Conservation (phyloP, 2,888 invertebrate genomes). For the Polia nebulosa region DNA sequence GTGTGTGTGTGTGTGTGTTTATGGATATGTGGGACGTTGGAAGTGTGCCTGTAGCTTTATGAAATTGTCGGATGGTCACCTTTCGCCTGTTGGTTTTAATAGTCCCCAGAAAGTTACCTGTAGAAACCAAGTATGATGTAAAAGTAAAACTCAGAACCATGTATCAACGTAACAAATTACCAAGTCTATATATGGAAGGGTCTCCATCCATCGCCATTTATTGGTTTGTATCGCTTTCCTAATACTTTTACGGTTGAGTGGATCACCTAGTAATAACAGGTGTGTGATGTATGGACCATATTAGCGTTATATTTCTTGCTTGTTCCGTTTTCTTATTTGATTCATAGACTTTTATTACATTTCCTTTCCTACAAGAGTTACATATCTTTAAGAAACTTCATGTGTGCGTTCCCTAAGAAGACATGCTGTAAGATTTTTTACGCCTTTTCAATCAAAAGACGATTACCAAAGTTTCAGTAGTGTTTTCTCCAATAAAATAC, state of each 20-base stretch:
- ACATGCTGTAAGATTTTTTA: too few relatives aligned
- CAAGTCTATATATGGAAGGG: slow-evolving; percentile 9
- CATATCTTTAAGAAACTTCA: too few relatives aligned
- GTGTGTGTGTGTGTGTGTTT: too few relatives aligned
- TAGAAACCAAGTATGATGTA: too few relatives aligned
- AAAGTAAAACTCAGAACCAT: neutral
- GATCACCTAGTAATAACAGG: slow-evolving; percentile 23
- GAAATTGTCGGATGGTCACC: too few relatives aligned
- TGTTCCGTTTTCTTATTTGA: slow-evolving; percentile 6
- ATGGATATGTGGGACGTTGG: too few relatives aligned
- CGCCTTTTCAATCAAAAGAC: too few relatives aligned
- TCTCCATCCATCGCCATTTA: slow-evolving; percentile 20
- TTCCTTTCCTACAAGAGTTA: neutral
- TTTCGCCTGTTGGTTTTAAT: too few relatives aligned
- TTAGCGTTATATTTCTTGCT: slow-evolving; percentile 20
- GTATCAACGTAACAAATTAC: slow-evolving; percentile 21
- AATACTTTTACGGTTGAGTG: slow-evolving; percentile 29
- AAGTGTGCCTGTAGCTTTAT: too few relatives aligned
- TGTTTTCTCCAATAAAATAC: neutral
- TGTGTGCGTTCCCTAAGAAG: too few relatives aligned
- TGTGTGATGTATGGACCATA: slow-evolving; percentile 28
- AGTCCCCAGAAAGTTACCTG: too few relatives aligned
- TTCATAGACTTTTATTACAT: neutral
- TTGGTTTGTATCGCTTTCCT: slow-evolving; percentile 40
- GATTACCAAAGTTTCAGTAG: neutral